Evolutionary conservation across 2,888 invertebrate species (phyloP).

Genomic region (Liodrosophila aerea): DNA sequence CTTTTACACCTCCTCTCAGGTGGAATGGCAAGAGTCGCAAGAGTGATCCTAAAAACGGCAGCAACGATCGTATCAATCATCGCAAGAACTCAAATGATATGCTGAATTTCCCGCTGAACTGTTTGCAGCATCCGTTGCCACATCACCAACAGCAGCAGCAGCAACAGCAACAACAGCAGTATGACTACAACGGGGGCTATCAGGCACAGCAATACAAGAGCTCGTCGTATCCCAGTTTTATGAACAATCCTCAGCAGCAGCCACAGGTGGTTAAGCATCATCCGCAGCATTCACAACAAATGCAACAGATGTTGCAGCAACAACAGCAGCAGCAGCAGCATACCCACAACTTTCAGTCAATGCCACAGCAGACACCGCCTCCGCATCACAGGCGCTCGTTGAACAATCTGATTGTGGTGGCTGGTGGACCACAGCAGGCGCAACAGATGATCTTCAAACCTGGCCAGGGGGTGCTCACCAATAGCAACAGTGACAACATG

Average conservation of each 20-base stretch:
- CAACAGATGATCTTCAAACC: constrained; percentile 79
- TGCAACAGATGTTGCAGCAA: constrained; percentile 71
- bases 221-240: constrained; percentile 81
- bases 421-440: constrained; percentile 79
- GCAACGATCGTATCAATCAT: constrained; percentile 81
- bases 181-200: constrained; percentile 66
- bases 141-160: constrained; percentile 54
- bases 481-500: constrained; percentile 49
- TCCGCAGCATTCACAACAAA: constrained; percentile 58
- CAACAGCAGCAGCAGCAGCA: constrained; percentile 75
- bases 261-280: constrained; percentile 52
- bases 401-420: constrained; percentile 80
- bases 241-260: constrained; percentile 65
- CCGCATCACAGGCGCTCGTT: constrained; percentile 80
- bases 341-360: constrained; percentile 66
- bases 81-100: constrained; percentile 81
- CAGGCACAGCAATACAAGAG: constrained; percentile 79
- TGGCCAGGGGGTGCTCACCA: constrained; percentile 75
- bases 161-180: constrained; percentile 60
- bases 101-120: constrained; percentile 74
- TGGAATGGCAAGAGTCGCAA: constrained; percentile 81
- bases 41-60: constrained; percentile 79
- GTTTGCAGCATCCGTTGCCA: constrained; percentile 64
- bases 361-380: constrained; percentile 73
- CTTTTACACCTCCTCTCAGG: too few species aligned